A percentile compares a stretch with the other conserved stretches of the same genome.
phyloP scores from a whole-genome alignment of 2,888 invertebrate genomes.

The Noctua fimbriata region DNA sequence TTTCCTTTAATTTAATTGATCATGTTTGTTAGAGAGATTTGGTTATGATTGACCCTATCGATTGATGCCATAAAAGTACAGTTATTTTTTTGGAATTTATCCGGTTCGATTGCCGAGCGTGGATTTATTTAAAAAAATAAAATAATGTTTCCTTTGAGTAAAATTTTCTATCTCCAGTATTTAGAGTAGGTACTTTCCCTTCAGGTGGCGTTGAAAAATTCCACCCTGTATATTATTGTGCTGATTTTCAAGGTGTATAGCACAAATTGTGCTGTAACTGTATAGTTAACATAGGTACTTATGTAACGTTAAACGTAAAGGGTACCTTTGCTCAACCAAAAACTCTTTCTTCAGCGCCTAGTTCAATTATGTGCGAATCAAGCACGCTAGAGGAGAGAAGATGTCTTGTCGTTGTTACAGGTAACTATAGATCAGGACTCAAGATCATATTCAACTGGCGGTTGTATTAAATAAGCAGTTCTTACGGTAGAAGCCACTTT shows the following conservation, averaged over 20 bases:
- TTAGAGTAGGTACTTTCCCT: too few species aligned
- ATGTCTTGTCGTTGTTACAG: background rate
- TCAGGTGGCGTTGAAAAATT: too few species aligned
- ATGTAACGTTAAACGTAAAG: background rate
- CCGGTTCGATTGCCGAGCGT: too few species aligned
- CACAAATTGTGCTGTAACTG: background rate
- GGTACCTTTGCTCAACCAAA: background rate
- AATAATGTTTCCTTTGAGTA: too few species aligned
- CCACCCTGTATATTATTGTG: too few species aligned
- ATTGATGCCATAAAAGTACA: too few species aligned
- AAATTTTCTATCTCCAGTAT: too few species aligned
- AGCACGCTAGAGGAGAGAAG: background rate
- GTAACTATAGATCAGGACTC: background rate
- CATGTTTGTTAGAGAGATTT: too few species aligned
- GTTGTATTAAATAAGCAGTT: background rate
- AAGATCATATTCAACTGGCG: background rate
- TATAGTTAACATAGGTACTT: background rate
- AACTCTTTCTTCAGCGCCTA: conserved; percentile 8
- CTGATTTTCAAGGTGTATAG: background rate
- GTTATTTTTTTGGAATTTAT: too few species aligned
- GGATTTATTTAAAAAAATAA: too few species aligned
- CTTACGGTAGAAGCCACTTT: background rate
- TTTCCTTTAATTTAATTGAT: too few species aligned
- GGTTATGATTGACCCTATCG: too few species aligned
- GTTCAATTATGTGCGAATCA: conserved; percentile 11